A percentile compares a stretch with the other conserved stretches of the same genome.
Evolutionary conservation across 2,888 invertebrate genomes (phyloP).

Genomic region (Nysson spinosus): DNA sequence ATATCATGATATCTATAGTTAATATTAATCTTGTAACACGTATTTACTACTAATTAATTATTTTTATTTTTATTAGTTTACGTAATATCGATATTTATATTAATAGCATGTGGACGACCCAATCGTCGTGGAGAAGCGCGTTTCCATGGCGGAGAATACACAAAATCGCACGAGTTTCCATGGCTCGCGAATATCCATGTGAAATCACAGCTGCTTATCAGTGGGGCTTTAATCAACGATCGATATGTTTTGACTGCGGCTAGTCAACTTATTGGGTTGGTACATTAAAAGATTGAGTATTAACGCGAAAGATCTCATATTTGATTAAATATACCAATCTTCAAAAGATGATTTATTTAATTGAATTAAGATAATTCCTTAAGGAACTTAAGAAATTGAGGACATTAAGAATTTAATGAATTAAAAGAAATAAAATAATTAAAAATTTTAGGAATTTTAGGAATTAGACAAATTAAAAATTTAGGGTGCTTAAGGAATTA

Average conservation of each 20-base stretch:
- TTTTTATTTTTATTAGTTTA: slow-evolving; percentile 1
- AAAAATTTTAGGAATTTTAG: too few relatives aligned
- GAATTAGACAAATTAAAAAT: too few relatives aligned
- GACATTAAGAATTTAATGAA: too few relatives aligned
- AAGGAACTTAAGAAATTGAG: too few relatives aligned
- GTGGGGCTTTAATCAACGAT: slow-evolving; percentile 80
- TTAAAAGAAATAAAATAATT: too few relatives aligned
- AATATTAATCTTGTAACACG: not conserved
- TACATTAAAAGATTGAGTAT: too few relatives aligned
- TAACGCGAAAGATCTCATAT: too few relatives aligned
- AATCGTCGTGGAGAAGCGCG: slow-evolving; percentile 74
- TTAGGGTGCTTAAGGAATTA: too few relatives aligned
- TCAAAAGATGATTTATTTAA: too few relatives aligned
- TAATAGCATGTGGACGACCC: slow-evolving; percentile 78
- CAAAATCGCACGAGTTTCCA: slow-evolving; percentile 79
- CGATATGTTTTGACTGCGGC: slow-evolving; percentile 81
- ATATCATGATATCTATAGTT: too few relatives aligned
- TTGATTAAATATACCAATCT: too few relatives aligned
- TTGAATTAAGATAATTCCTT: too few relatives aligned
- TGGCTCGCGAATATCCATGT: slow-evolving; percentile 79
- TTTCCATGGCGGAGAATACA: slow-evolving; percentile 78
- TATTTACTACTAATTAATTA: not conserved
- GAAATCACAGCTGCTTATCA: slow-evolving; percentile 70
- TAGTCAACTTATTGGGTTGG: slow-evolving; percentile 78
- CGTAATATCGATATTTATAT: not conserved